Evolutionary conservation across 2,113 vertebrate genomes (phyloP), one percentile per base, ranked within the genome.

Genomic region (Burhinus bistriatus): DNA sequence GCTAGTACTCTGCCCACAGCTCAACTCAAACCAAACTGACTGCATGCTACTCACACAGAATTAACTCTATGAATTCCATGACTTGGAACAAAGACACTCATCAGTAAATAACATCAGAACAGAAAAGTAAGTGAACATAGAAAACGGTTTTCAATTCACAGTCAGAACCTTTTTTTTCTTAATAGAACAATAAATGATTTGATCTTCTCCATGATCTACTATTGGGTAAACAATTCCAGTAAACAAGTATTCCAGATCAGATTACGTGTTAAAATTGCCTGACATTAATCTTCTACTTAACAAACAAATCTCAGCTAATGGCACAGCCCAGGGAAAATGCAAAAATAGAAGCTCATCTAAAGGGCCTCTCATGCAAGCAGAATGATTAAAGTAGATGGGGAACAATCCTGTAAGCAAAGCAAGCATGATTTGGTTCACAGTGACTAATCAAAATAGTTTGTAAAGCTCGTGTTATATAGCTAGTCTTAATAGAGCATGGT

Each of bases 231-330:
- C 34, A 90, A 89, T 27, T 59, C 51, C 47, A 68, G 87, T 79
- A 93, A 96, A 90, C n/a, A 90, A 90, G 62, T 15, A 34, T 92
- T 96, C 93, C 84, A 64, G 61, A 85, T 68, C 55, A 92, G 83
- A 95, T 72, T 81, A 87, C 3, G 1, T 58, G 75, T 89, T 92
- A 92, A 95, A 97, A 89, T 62, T 77, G 68, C 79, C 71, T 90
- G 73, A 79, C 76, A 92, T 86, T 77, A 89, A 94, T 89, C 95
- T 83, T 92, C 70, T 83, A 75, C 76, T 97, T 97, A 96, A 90
- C 69, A 96, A 97, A 96, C 79, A 94, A 92, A 81, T 97, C 83
- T 94, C 44, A 82, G 68, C 86, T 97, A 97, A 86, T 96, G 79
- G 83, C 89, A 96, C 16, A 86, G 89, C 86, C 85, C 5, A 57